Base-by-base conservation (phyloP, 92 coral and sea anemone species). In the Palythoa caribaeorum region DNA sequence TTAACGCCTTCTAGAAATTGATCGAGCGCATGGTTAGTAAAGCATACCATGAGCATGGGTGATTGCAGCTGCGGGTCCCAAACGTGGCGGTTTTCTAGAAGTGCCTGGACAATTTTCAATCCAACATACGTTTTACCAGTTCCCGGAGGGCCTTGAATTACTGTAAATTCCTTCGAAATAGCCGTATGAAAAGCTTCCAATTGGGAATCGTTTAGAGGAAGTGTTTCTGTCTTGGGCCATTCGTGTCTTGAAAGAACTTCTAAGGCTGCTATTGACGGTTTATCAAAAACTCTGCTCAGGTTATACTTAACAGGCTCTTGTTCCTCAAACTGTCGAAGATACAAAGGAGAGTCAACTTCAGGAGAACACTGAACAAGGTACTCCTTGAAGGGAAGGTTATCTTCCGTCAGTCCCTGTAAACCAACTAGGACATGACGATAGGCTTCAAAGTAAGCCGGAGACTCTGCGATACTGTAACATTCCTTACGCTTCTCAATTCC, bases 11-110 rank as follows among this genome's bases (percentile, higher is more conserved):
- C 98, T 28, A 94, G 84, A 16, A 94, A 94, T 84, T 94, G 98
- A 69, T 93, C 96, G 38, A 93, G 89, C 9, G 96, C 94, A 53
- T 93, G 96, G 83, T 93, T 93, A 70, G 98, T 94, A 80, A 90
- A 94, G 38, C 98, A 94, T 4, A 94, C 98, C 95, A 94, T 93
- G 6, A 94, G 52, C 85, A 94, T 94, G 44, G 95, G 94, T 9
- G 95, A 90, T 9, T 10, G 53, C 5, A 14, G 39, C 6, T 39
- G 21, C 39, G 92, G 92, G 17, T 72, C 87, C 94, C 94, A 91
- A 17, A 21, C 6, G 20, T 8, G 73, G 52, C 83, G 78, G 77
- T 78, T 90, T n/a, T 54, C 50, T 3, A 95, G 87, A 5, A 6
- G 36, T 0, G 44, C 19, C 78, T n/a, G 5, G 10, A 51, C 6